phyloP scores from a whole-genome alignment of 2,797 vertebrate species.

The Petrocephalus sullivani region DNA sequence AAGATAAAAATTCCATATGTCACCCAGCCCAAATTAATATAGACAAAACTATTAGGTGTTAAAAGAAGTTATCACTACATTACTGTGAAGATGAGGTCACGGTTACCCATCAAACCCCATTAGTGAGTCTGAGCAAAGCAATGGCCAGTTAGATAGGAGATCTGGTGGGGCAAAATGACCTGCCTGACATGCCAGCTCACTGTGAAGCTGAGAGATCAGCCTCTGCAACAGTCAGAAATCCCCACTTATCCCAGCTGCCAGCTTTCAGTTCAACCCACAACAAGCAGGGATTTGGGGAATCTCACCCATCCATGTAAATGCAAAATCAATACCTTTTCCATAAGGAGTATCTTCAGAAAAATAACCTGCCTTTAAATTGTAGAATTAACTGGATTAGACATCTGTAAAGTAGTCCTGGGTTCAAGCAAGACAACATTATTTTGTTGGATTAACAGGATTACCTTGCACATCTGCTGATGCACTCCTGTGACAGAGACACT shows the following conservation, averaged over 20 bases:
- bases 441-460: slow-evolving; percentile 42
- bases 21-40: background rate
- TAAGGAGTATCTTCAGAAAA: background rate
- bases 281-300: background rate
- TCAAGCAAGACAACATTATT: slow-evolving; percentile 17
- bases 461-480: slow-evolving; percentile 22
- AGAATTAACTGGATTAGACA: slow-evolving; percentile 15
- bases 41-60: background rate
- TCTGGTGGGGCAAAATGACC: background rate
- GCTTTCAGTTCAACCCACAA: background rate
- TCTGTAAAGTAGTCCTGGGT: background rate
- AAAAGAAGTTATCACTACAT: background rate
- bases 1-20: background rate
- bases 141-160: background rate
- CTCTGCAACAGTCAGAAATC: background rate
- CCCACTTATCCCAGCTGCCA: background rate
- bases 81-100: background rate
- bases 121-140: background rate
- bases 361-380: background rate
- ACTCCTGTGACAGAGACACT: background rate
- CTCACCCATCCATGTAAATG: background rate
- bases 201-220: background rate
- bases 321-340: background rate
- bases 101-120: background rate
- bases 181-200: background rate